These are phyloP conservation scores for Papilio polytes DNA, from an alignment of 1,140 invertebrate species.

Conservation along the genomic window DNA sequence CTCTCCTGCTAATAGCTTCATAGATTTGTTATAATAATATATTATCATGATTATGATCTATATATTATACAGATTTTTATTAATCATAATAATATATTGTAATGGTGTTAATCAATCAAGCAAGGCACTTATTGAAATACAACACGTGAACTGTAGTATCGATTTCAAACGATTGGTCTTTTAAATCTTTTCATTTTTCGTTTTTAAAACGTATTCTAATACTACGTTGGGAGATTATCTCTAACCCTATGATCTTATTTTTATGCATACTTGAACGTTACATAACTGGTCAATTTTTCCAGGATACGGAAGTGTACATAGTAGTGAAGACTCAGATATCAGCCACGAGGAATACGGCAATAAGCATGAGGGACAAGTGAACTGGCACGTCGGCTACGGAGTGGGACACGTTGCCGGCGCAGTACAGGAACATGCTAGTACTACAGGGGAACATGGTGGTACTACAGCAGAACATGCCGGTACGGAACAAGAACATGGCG, in stretches of 20 bases:
- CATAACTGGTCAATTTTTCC: background rate
- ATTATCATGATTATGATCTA: no score
- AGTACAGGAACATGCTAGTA: no score
- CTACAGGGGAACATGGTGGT: background rate
- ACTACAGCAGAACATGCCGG: background rate
- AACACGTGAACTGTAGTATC: background rate
- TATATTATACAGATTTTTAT: background rate
- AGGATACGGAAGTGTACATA: slow-evolving; percentile 17
- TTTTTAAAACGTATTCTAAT: background rate
- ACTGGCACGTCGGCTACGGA: slow-evolving; percentile 4
- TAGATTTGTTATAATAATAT: background rate
- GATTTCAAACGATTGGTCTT: background rate
- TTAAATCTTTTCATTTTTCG: background rate
- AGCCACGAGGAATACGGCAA: slow-evolving; percentile 26
- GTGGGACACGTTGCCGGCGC: slow-evolving; percentile 1
- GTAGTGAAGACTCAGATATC: slow-evolving; percentile 9
- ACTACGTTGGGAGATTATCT: background rate
- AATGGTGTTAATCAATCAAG: background rate
- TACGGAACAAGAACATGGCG: background rate
- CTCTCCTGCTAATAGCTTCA: background rate
- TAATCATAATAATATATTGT: background rate
- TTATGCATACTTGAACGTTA: background rate
- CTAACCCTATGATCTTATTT: background rate
- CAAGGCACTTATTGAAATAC: background rate
- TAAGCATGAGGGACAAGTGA: background rate